These are phyloP conservation scores for Corvus moneduloides DNA, from an alignment of 2,113 vertebrate genomes.

Conservation along the genomic window DNA sequence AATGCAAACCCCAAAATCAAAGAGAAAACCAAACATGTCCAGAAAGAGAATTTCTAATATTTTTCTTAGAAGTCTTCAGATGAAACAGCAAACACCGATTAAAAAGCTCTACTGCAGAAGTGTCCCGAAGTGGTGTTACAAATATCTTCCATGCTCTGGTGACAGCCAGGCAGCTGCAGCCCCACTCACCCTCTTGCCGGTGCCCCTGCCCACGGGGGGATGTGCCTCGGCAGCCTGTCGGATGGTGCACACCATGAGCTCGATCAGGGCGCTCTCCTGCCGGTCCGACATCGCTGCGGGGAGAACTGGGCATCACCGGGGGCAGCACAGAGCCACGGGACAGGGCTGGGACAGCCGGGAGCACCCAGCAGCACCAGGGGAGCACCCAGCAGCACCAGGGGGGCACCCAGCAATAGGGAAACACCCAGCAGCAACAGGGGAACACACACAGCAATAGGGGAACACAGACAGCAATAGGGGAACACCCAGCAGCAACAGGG, in stretches of 20 bases:
- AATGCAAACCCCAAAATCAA: not conserved
- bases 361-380: not conserved
- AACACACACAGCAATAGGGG: not conserved
- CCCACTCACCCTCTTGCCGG: constrained; percentile 90
- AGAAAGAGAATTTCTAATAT: not conserved
- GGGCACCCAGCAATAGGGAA: not conserved
- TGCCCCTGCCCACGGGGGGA: constrained; percentile 96
- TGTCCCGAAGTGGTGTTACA: not conserved
- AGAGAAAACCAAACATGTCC: not conserved
- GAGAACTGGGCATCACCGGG: not conserved
- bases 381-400: not conserved
- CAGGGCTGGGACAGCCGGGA: not conserved
- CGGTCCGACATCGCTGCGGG: constrained; percentile 90
- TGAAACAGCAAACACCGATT: not conserved
- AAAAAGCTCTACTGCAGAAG: not conserved
- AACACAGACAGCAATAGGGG: not conserved
- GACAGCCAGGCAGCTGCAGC: not conserved
- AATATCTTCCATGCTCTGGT: not conserved
- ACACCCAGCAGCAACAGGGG: not conserved
- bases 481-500: no score
- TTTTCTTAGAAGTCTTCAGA: not conserved
- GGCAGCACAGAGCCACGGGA: not conserved
- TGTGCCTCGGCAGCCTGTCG: constrained; percentile 96
- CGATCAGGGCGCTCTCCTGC: constrained; percentile 96
- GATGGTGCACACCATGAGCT: constrained; percentile 96